phyloP scores from a whole-genome alignment of 1,140 invertebrate species.

The Orius insidiosus region DNA sequence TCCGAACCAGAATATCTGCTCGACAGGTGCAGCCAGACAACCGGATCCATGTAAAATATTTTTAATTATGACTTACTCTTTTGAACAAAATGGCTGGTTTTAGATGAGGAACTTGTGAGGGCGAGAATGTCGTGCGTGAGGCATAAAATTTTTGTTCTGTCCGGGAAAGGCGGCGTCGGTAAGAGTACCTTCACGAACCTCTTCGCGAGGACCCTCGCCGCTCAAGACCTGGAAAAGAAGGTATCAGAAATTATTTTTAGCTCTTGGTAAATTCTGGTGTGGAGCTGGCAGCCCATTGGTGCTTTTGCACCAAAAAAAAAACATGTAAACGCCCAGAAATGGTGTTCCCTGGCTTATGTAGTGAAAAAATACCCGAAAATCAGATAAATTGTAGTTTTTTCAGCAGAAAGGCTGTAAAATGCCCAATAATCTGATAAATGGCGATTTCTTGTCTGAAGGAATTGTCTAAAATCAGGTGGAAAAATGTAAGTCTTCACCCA shows the following conservation, averaged over 20 bases:
- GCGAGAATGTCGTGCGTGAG: conserved; percentile 59
- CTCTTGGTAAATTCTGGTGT: not conserved
- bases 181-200: conserved; percentile 87
- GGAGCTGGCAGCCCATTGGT: no score
- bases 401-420: no score
- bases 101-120: conserved; percentile 56
- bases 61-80: no score
- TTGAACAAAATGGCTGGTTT: not conserved
- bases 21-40: conserved; percentile 52
- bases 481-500: no score
- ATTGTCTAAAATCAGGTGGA: no score
- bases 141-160: conserved; percentile 79
- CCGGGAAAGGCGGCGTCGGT: conserved; percentile 95
- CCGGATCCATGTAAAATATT: conserved; percentile 43
- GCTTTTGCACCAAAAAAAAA: no score
- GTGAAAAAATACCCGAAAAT: no score
- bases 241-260: not conserved
- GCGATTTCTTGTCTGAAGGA: no score
- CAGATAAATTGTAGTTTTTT: no score
- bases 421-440: no score
- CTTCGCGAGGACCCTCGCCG: conserved; percentile 63
- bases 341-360: no score
- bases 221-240: conserved; percentile 20
- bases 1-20: conserved; percentile 88
- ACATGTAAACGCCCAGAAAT: no score